Base-by-base conservation (phyloP, 1,140 invertebrate species). In the Hycleus cichorii region DNA sequence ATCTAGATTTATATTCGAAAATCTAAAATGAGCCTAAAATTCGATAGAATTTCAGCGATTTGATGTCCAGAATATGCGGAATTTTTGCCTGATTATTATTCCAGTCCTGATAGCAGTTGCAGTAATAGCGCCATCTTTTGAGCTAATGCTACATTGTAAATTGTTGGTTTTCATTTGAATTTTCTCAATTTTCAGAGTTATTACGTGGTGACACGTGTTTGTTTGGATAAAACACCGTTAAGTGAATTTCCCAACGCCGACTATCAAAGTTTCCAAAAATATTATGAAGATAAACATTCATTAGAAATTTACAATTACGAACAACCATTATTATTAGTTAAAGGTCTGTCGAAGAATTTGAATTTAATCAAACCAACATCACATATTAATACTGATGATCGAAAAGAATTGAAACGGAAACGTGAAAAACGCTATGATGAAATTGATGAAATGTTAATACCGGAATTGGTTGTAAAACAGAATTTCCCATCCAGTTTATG, bases 311-410 rank as follows among this genome's bases (percentile, higher is more conserved):
- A 83, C 26, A 86, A 94, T 68, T 64, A 74, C 10, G 74, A 80
- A 1, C 93, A 97, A 70, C 89, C 90, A 8, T 71, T 99, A 50
- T 68, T 99, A 0, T 91, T 95, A 77, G 97, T 98, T 0, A 89
- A 92, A 73, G 82, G 88, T 44, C 83, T 95, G 4, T 89, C 91
- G 0, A 81, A 78, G 4, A 79, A 87, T 58, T 73, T 91, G 1
- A 92, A 95, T 76, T 86, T 62, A 62, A 57, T 64, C 10, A 77
- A 75, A 39, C 64, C 61, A 3, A 42, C 40, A 42, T 7, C 40
- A 42, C 11, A 6, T 7, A 42, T 32, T 7, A 7, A 32, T 32
- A 32, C 2, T 32, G 55, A 59, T n/a, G 39, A 63, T 4, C 61
- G 58, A 18, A 32, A 32, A 32, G 32, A 32, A 32, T 32, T 32